phyloP scores from a whole-genome alignment of 2,113 vertebrate species.

The Speoplatyrhinus poulsoni region DNA sequence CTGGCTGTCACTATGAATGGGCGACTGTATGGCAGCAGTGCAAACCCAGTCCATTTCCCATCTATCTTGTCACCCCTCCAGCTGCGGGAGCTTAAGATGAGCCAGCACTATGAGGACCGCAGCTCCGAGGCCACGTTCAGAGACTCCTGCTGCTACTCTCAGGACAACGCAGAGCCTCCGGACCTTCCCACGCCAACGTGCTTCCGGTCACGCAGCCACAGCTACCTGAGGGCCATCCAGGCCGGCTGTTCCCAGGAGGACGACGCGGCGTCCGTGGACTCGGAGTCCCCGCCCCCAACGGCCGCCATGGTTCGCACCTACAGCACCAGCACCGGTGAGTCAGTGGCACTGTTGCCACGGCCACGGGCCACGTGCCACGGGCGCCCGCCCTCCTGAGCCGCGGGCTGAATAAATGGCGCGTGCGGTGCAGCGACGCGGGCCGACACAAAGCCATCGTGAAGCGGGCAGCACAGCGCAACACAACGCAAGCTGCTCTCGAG shows the following conservation, averaged over 20 bases:
- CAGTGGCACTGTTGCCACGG: too few species aligned
- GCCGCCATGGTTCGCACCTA: conserved; percentile 91
- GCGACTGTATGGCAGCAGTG: neutral
- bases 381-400: neutral
- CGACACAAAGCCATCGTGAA: neutral
- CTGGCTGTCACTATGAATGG: too few species aligned
- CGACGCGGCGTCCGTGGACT: conserved; percentile 89
- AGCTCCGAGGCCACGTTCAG: conserved; percentile 88
- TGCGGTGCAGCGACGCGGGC: too few species aligned
- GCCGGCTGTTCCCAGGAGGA: conserved; percentile 98
- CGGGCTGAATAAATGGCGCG: neutral
- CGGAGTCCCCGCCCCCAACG: conserved; percentile 87
- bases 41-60: neutral
- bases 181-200: conserved; percentile 93
- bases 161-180: conserved; percentile 82
- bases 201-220: conserved; percentile 98
- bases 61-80: conserved; percentile 52
- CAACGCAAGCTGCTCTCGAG: too few species aligned
- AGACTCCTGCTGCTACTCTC: conserved; percentile 82
- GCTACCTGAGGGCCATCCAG: conserved; percentile 99
- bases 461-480: too few species aligned
- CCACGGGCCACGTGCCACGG: neutral
- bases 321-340: conserved; percentile 91
- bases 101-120: conserved; percentile 86
- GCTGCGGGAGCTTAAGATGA: conserved; percentile 86